phyloP scores from a whole-genome alignment of 2,797 vertebrate genomes.

The Phaenicophaeus curvirostris region DNA sequence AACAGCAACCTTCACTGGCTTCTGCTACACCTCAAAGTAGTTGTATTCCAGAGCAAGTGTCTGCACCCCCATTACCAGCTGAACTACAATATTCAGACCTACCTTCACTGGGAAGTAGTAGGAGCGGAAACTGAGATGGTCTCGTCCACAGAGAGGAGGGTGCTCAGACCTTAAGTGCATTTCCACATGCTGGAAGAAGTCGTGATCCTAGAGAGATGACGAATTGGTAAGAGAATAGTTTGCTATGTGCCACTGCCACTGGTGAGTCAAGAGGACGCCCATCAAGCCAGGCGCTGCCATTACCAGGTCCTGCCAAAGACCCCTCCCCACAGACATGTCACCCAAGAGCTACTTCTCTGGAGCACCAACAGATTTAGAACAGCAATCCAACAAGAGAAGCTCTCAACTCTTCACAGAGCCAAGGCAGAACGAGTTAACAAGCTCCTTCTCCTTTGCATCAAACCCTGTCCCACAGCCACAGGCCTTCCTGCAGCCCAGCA shows the following conservation, averaged over 20 bases:
- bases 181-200: constrained; percentile 98
- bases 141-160: constrained; percentile 93
- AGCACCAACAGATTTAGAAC: background rate
- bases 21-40: background rate
- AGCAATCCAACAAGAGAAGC: background rate
- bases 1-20: background rate
- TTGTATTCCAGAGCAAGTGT: too few relatives aligned
- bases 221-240: background rate
- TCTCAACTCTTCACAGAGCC: background rate
- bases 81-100: background rate
- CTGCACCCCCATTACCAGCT: background rate
- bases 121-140: constrained; percentile 98
- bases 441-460: background rate
- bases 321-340: background rate
- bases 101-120: constrained; percentile 99
- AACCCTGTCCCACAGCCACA: background rate
- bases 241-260: background rate
- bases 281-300: background rate
- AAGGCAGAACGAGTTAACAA: background rate
- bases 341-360: background rate
- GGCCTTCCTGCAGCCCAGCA: background rate
- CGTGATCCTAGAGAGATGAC: constrained; percentile 86
- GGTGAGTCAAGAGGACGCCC: background rate
- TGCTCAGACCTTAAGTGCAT: constrained; percentile 98
- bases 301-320: background rate